Evolutionary conservation across 2,888 invertebrate species (phyloP).

Genomic region (Drymonia ruficornis): DNA sequence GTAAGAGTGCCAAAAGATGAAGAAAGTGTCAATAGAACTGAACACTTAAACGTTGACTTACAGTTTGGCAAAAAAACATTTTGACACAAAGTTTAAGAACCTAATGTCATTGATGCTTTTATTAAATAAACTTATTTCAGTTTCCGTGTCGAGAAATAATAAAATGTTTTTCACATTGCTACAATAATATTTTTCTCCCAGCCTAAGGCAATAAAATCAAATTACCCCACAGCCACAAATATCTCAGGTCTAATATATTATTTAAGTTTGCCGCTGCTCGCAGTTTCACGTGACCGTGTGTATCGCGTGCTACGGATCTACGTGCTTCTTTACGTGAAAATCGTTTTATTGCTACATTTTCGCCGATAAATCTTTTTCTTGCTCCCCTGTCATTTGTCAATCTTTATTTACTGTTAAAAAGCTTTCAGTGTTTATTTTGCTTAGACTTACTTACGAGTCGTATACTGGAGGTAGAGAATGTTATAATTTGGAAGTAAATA

Average conservation of each 20-base stretch:
- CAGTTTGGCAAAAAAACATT: too few species aligned
- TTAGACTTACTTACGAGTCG: constrained; percentile 5
- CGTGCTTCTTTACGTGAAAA: constrained; percentile 44
- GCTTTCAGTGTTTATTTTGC: constrained; percentile 48
- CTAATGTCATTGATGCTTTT: too few species aligned
- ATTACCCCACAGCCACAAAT: background rate
- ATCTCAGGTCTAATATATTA: constrained; percentile 5
- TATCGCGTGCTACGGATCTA: constrained; percentile 19
- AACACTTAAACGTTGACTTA: too few species aligned
- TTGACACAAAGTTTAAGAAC: too few species aligned
- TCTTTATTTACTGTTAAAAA: constrained; percentile 67
- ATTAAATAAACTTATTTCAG: too few species aligned
- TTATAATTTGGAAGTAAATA: too few species aligned
- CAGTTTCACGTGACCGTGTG: constrained; percentile 22
- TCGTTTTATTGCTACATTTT: constrained; percentile 58
- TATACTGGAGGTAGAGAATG: too few species aligned
- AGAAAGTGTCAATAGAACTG: too few species aligned
- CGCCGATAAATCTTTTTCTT: constrained; percentile 57
- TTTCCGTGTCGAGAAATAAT: too few species aligned
- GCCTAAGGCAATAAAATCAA: background rate
- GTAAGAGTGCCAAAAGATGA: too few species aligned
- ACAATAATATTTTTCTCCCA: too few species aligned
- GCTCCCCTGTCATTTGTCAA: constrained; percentile 66
- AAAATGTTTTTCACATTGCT: too few species aligned
- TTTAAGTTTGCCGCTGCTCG: background rate